phyloP scores from a whole-genome alignment of 2,888 invertebrate species.

The Drosophila kuntzei region DNA sequence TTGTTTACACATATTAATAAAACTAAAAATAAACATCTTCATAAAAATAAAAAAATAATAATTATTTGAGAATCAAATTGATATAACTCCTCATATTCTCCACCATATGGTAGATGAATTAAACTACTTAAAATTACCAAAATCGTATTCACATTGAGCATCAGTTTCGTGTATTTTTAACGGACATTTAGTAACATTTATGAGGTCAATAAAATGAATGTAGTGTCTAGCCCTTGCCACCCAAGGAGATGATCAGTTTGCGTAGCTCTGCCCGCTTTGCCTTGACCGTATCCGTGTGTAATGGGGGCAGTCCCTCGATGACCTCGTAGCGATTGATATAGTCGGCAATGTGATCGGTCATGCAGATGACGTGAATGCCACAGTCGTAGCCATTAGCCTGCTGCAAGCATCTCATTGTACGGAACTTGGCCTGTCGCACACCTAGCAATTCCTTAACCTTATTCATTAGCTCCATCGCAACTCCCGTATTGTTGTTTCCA shows the following conservation, averaged over 20 bases:
- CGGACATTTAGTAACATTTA: too few relatives aligned
- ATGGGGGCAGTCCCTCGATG: constrained; percentile 79
- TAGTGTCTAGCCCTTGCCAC: too few relatives aligned
- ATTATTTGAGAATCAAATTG: too few relatives aligned
- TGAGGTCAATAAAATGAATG: too few relatives aligned
- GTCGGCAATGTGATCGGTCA: constrained; percentile 88
- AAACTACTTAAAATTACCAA: too few relatives aligned
- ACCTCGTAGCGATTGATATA: constrained; percentile 84
- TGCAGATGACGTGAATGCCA: constrained; percentile 94
- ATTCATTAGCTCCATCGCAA: constrained; percentile 89
- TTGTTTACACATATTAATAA: too few relatives aligned
- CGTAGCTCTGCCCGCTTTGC: constrained; percentile 89
- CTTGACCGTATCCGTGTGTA: constrained; percentile 87
- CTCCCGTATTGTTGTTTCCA: constrained; percentile 88
- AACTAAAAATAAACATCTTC: too few relatives aligned
- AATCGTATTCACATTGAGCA: too few relatives aligned
- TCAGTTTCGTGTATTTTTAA: too few relatives aligned
- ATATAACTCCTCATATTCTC: too few relatives aligned
- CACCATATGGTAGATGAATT: too few relatives aligned
- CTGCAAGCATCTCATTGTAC: constrained; percentile 88
- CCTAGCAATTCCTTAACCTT: constrained; percentile 86
- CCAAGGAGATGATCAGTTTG: constrained; percentile 87
- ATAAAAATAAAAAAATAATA: too few relatives aligned
- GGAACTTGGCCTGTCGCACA: constrained; percentile 85
- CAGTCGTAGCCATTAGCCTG: constrained; percentile 96